Conservation (phyloP, 2,113 vertebrate species). For the Tachysurus fulvidraco region DNA sequence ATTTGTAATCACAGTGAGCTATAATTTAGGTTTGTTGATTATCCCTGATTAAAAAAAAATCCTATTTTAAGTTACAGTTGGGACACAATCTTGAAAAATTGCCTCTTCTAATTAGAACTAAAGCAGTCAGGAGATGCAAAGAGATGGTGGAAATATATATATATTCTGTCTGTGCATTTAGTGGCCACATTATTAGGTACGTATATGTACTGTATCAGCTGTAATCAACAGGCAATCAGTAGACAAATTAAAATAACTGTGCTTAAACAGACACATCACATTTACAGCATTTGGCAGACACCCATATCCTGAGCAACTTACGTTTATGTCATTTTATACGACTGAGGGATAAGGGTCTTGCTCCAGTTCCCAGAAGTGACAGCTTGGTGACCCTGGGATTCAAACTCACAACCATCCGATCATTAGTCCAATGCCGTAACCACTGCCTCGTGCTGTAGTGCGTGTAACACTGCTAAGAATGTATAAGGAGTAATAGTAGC, state of each 20-base stretch:
- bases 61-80: background rate
- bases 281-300: no score
- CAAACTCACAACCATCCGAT: no score
- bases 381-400: no score
- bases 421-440: no score
- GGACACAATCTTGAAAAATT: background rate
- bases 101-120: background rate
- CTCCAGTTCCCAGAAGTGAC: no score
- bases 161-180: background rate
- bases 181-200: background rate
- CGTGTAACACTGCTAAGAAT: background rate
- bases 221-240: background rate
- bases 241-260: background rate
- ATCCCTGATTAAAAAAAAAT: background rate
- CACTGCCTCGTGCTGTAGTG: no score
- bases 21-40: conserved; percentile 8
- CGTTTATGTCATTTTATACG: no score
- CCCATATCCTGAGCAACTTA: no score
- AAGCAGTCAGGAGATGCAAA: background rate
- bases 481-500: background rate
- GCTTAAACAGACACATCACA: no score
- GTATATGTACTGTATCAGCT: background rate
- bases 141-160: no score
- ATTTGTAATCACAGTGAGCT: background rate
- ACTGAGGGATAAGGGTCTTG: no score